A percentile compares a stretch with the other conserved stretches of the same genome.
phyloP scores from a whole-genome alignment of 2,888 invertebrate genomes.

The Mythimna lalbum region DNA sequence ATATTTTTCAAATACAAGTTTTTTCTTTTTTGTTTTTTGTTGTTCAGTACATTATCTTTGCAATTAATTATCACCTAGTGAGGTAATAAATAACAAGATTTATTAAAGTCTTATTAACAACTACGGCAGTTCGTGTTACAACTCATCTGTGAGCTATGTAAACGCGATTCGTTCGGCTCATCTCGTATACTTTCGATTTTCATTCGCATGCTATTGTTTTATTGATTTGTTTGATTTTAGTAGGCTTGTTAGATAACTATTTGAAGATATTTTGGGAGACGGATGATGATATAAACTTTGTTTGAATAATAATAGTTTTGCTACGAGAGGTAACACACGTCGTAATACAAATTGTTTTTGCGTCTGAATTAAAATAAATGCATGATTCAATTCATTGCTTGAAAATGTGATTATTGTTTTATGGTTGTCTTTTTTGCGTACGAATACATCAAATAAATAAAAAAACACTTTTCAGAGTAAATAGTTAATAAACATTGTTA shows the following conservation, averaged over 20 bases:
- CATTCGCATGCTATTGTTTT: slow-evolving; percentile 7
- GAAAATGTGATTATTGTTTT: not conserved
- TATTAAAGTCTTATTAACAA: not conserved
- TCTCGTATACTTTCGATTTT: slow-evolving; percentile 51
- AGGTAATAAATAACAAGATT: slow-evolving; percentile 14
- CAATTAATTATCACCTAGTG: not conserved
- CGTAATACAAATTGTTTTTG: not conserved
- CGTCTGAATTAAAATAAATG: not conserved
- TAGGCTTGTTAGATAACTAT: slow-evolving; percentile 9
- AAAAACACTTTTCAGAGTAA: no score
- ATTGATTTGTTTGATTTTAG: not conserved
- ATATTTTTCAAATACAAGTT: no score
- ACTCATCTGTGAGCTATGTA: slow-evolving; percentile 2
- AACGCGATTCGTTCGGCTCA: slow-evolving; percentile 37
- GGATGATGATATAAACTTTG: not conserved
- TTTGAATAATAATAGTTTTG: not conserved
- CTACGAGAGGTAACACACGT: not conserved
- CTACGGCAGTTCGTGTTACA: slow-evolving; percentile 21
- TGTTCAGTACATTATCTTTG: not conserved
- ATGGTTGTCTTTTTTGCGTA: no score
- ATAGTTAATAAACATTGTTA: no score
- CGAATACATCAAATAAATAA: no score
- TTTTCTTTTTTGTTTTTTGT: no score
- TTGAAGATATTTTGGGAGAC: not conserved
- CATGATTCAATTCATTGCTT: not conserved